Conservation (phyloP, 2,113 vertebrate species). For the Elgaria multicarinata region DNA sequence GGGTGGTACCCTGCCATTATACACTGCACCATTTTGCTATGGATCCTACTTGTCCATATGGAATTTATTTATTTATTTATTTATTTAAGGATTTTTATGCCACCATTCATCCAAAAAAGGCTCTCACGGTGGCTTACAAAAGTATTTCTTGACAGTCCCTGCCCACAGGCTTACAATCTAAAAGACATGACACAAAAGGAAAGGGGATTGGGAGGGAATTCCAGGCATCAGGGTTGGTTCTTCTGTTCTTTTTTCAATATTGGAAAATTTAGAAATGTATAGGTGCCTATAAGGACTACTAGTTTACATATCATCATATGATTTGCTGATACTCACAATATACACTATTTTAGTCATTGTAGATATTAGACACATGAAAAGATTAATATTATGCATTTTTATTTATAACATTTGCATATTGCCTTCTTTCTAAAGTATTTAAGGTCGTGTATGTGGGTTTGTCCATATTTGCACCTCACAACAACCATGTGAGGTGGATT, state of each 20-base stretch:
- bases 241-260: not conserved
- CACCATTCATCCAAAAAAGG: too few species aligned
- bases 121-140: too few species aligned
- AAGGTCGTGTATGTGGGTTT: not conserved
- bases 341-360: not conserved
- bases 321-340: not conserved
- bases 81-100: too few species aligned
- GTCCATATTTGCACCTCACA: not conserved
- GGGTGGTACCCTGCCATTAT: not conserved
- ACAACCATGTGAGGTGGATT: not conserved
- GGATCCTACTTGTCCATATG: not conserved
- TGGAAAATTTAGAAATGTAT: not conserved
- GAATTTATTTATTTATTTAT: too few species aligned
- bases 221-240: not conserved
- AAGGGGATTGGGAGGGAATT: too few species aligned
- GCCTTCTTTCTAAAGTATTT: not conserved
- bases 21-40: not conserved
- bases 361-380: not conserved
- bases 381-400: not conserved
- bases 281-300: too few species aligned
- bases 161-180: too few species aligned
- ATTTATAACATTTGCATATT: not conserved
- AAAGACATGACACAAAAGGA: too few species aligned
- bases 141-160: too few species aligned
- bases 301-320: not conserved